A percentile compares a stretch with the other conserved stretches of the same genome.
Evolutionary conservation across 1,140 invertebrate species (phyloP).

Genomic region (Orchesella cincta): DNA sequence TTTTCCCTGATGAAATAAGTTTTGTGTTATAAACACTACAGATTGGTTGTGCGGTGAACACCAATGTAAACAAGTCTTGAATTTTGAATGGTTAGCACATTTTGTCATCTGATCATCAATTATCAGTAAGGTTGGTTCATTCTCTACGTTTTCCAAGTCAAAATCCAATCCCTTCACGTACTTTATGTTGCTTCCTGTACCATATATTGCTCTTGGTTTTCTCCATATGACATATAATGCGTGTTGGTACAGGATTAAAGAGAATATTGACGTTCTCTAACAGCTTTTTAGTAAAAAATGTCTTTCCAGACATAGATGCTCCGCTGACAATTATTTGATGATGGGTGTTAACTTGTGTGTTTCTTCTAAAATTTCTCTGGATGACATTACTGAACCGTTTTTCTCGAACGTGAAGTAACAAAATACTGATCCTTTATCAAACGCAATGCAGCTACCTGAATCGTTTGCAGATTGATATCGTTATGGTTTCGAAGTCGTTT

Average conservation of each 20-base stretch:
- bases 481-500: not conserved
- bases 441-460: not conserved
- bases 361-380: not conserved
- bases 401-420: not conserved
- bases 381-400: not conserved
- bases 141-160: not conserved
- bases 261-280: not conserved
- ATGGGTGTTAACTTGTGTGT: constrained; percentile 2
- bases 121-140: constrained; percentile 10
- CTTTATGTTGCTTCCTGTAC: not conserved
- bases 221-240: not conserved
- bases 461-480: not conserved
- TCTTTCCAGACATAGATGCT: not conserved
- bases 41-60: constrained; percentile 35
- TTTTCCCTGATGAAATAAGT: constrained; percentile 40
- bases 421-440: not conserved
- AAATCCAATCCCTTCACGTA: constrained; percentile 27
- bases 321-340: constrained; percentile 18
- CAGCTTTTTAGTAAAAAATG: not conserved
- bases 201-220: constrained; percentile 6
- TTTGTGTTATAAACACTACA: constrained; percentile 34
- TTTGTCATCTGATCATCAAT: constrained; percentile 38
- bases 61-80: constrained; percentile 37
- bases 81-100: constrained; percentile 23
- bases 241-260: not conserved